Base-by-base conservation (phyloP, 2,888 invertebrate genomes). In the Stenchaetothrips biformis region DNA sequence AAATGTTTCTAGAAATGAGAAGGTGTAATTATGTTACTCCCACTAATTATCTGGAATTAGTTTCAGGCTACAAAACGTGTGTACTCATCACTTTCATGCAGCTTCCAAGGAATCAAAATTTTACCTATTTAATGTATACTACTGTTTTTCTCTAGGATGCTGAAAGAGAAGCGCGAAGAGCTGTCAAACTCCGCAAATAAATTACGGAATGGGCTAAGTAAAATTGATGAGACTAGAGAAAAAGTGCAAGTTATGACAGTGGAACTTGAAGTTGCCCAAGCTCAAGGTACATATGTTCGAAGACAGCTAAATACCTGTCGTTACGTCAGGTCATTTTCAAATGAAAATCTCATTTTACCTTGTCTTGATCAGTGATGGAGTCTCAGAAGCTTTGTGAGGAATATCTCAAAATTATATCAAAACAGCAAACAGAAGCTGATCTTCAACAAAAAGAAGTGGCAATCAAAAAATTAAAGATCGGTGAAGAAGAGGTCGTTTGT, bases 21-120 rank as follows among this genome's bases (percentile, higher is more conserved):
- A 88, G 96, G 16, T 91, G 92, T 85, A 95, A 94, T 87, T 96
- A 96, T 86, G 95, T 96, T 78, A 96, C 96, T 0, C 95, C 96
- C 0, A 94, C 94, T 48, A 96, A 95, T 87, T 96, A 95, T 84
- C 88, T 96, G 81, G 95, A 96, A 85, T 89, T 96, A 18, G 95
- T 96, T 0, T 88, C 92, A 0, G 94, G 95, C 11, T 96, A 95
- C 85, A 94, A 95, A 86, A 90, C 90, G 94, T 94, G 86, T 88
- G 89, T 86, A n/a, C 81, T 48, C 47, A 21, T 7, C 6, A 13
- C 53, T 81, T 74, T 9, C 13, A 49, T 47, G 4, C 37, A 37
- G 37, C 25, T 9, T 53, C 13, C 0, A 53, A 53, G 53, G 11
- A 78, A 78, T 25, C 16, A 78, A n/a, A 78, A 78, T 27, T 49